These are phyloP conservation scores for Fratercula arctica DNA, from an alignment of 2,797 vertebrate genomes.

Conservation along the genomic window DNA sequence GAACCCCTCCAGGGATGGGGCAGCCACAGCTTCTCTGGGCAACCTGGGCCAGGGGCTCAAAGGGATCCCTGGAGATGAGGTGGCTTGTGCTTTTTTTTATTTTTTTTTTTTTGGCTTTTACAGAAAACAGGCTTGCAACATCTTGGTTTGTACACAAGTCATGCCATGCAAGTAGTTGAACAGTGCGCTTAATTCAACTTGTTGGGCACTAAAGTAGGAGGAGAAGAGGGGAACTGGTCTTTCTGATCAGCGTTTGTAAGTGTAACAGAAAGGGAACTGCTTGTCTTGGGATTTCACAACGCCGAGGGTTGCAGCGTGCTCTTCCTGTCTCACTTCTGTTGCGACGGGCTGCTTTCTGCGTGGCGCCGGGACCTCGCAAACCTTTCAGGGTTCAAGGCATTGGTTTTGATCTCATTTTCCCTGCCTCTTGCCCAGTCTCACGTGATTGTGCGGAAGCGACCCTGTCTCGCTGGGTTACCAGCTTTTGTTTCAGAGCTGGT, in stretches of 20 bases:
- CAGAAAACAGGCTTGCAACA: neutral
- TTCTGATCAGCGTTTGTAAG: neutral
- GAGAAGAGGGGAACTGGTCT: neutral
- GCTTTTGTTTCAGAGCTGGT: neutral
- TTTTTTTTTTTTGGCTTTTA: neutral
- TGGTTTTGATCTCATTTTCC: fast-evolving
- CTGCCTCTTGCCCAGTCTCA: fast-evolving
- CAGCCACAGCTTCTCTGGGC: neutral
- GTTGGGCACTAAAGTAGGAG: neutral
- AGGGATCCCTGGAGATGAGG: neutral
- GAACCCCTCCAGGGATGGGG: neutral
- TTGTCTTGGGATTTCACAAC: neutral
- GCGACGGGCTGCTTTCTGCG: fast-evolving
- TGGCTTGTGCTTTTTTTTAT: neutral
- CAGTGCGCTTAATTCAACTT: neutral
- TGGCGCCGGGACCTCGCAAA: neutral
- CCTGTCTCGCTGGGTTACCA: neutral
- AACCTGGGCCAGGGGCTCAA: neutral
- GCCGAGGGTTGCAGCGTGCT: fast-evolving
- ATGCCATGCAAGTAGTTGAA: neutral
- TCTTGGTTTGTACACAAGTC: neutral
- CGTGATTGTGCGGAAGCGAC: fast-evolving
- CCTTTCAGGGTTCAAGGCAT: fast-evolving
- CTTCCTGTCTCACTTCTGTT: neutral
- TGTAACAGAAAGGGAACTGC: neutral